phyloP scores from a whole-genome alignment of 1,140 invertebrate genomes.

The Temnothorax curvispinosus region DNA sequence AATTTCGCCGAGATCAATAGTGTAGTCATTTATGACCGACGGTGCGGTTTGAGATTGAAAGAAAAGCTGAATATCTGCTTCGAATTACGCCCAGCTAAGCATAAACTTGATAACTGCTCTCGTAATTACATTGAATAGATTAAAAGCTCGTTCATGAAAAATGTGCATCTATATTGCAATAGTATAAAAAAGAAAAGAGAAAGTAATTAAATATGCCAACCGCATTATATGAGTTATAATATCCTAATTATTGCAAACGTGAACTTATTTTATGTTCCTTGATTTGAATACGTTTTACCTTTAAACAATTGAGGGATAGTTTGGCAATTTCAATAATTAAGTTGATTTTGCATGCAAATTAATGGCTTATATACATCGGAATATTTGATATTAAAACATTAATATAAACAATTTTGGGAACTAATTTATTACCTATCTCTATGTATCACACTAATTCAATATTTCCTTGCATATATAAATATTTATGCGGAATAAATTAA shows the following conservation, averaged over 20 bases:
- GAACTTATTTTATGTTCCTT: neutral
- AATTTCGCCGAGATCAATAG: neutral
- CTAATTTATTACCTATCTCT: neutral
- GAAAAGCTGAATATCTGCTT: neutral
- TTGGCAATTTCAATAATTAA: slow-evolving; percentile 20
- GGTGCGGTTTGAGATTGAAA: neutral
- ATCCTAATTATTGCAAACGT: neutral
- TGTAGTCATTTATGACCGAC: neutral
- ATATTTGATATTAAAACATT: neutral
- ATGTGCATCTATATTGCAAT: neutral
- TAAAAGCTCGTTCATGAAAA: neutral
- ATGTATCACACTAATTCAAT: neutral
- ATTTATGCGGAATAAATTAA: slow-evolving; percentile 1
- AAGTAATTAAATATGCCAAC: neutral
- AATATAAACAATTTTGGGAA: neutral
- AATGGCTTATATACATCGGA: neutral
- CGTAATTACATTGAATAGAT: neutral
- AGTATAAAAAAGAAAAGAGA: neutral
- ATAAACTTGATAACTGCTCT: slow-evolving; percentile 6
- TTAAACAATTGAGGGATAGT: neutral
- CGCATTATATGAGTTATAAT: neutral
- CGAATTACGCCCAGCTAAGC: slow-evolving; percentile 7
- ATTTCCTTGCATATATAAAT: neutral
- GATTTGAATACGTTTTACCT: neutral
- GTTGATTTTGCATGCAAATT: neutral